Base-by-base conservation (phyloP, 2,888 invertebrate species). In the Drosophila planitibia region DNA sequence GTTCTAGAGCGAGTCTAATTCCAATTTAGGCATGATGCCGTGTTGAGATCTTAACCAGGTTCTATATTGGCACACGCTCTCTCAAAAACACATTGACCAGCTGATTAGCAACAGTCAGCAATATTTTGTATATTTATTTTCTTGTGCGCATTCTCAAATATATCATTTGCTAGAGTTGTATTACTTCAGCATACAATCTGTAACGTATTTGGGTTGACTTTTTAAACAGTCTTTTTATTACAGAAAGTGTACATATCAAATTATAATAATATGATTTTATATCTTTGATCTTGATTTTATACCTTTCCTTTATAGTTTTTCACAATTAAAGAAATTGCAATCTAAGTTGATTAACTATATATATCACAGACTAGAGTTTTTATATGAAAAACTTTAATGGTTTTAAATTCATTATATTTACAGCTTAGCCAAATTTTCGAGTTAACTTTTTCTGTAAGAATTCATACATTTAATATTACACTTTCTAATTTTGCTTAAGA, bases 1-100 rank as follows among this genome's bases (percentile, higher is more conserved):
- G 44, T n/a, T 44, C 33, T 33, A 39, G 41, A 10, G 28, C 30
- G n/a, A 54, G 32, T n/a, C 12, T 35, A 79, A 69, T 62, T 71
- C 88, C 81, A 89, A 87, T 89, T 89, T 81, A 83, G 85, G 79
- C 83, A 85, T 88, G 89, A 88, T 85, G 82, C 74, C 73, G 39
- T 61, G 54, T 39, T 41, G 32, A 73, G 68, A 70, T 72, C 25
- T 55, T 72, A 44, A 25, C 59, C 70, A 67, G 63, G 60, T 71
- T 69, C 52, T 63, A 57, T 35, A 54, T 10, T 55, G 75, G 77
- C 80, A 67, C 80, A 79, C 81, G 80, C 69, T 75, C 71, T 82
- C 79, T 52, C 51, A 12, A 25, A 53, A 44, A 52, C 55, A 55
- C 61, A 63, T 73, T 47, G 51, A 61, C 51, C 78, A 82, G 83